Evolutionary conservation across 2,888 invertebrate genomes (phyloP).

Genomic region (Pterostichus niger): DNA sequence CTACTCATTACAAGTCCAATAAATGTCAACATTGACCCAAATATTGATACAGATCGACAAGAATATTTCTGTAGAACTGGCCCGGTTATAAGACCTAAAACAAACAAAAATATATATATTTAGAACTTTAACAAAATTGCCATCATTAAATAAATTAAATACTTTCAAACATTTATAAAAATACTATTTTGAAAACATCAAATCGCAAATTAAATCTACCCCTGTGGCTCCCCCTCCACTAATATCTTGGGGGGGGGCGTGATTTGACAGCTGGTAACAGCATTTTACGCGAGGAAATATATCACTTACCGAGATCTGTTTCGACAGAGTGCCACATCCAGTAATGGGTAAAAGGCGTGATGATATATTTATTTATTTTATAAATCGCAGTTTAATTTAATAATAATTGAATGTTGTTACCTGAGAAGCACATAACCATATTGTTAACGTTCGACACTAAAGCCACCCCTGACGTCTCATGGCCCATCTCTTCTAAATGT

Average conservation of each 20-base stretch:
- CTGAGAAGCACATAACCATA: constrained; percentile 82
- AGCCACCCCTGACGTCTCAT: constrained; percentile 83
- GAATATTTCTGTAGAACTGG: constrained; percentile 82
- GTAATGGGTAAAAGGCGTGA: too few relatives aligned
- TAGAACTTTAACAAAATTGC: constrained; percentile 1
- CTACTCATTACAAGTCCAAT: constrained; percentile 79
- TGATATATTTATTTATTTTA: too few relatives aligned
- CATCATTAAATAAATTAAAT: not conserved
- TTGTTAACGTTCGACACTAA: constrained; percentile 85
- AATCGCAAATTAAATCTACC: too few relatives aligned
- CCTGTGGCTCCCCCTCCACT: too few relatives aligned
- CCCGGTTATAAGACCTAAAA: constrained; percentile 84
- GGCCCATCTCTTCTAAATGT: constrained; percentile 82
- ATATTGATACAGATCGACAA: constrained; percentile 79
- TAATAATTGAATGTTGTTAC: constrained; percentile 66
- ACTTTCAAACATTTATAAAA: not conserved
- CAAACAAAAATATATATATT: not conserved
- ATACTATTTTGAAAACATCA: not conserved
- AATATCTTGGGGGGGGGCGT: too few relatives aligned
- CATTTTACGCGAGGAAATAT: too few relatives aligned
- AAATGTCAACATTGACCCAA: constrained; percentile 79
- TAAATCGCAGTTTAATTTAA: not conserved
- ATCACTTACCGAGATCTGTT: too few relatives aligned
- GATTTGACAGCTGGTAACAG: too few relatives aligned
- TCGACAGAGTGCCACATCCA: too few relatives aligned